phyloP scores from a whole-genome alignment of 2,797 vertebrate species.

The Clarias laeviceps region DNA sequence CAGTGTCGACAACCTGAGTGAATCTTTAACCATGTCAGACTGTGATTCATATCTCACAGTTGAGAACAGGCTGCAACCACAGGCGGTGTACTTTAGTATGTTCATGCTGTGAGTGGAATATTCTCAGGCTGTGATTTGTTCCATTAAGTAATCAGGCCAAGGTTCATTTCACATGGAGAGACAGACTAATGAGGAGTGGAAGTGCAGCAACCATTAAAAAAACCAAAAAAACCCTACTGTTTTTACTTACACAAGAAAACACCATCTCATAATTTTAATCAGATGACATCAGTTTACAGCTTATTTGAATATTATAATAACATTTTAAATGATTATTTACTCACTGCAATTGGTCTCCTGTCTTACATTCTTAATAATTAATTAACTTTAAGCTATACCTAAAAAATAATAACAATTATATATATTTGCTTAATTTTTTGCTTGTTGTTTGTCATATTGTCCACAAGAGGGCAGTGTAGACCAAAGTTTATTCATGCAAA shows the following conservation, averaged over 20 bases:
- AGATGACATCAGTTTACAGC: neutral
- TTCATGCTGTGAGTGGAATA: slow-evolving; percentile 50
- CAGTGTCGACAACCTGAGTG: neutral
- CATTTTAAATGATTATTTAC: neutral
- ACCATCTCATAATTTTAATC: slow-evolving; percentile 1
- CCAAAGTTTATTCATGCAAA: slow-evolving; percentile 29
- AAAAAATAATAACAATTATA: too few species aligned
- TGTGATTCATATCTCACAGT: slow-evolving; percentile 25
- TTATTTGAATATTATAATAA: neutral
- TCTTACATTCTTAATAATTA: too few species aligned
- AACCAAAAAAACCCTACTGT: neutral
- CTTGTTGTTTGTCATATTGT: neutral
- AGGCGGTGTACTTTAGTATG: slow-evolving; percentile 53
- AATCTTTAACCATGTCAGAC: slow-evolving; percentile 52
- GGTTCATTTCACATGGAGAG: slow-evolving; percentile 54
- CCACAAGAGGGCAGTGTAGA: slow-evolving; percentile 67
- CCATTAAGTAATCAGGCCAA: slow-evolving; percentile 53
- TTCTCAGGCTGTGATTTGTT: slow-evolving; percentile 43
- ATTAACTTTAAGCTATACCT: too few species aligned
- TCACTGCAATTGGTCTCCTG: neutral
- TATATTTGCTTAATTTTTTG: neutral
- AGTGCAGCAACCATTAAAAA: neutral
- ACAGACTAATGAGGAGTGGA: slow-evolving; percentile 40
- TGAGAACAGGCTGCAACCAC: slow-evolving; percentile 22
- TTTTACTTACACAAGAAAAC: slow-evolving; percentile 17